Evolutionary conservation across 2,113 vertebrate species (phyloP).

Genomic region (Harpagus bidentatus): DNA sequence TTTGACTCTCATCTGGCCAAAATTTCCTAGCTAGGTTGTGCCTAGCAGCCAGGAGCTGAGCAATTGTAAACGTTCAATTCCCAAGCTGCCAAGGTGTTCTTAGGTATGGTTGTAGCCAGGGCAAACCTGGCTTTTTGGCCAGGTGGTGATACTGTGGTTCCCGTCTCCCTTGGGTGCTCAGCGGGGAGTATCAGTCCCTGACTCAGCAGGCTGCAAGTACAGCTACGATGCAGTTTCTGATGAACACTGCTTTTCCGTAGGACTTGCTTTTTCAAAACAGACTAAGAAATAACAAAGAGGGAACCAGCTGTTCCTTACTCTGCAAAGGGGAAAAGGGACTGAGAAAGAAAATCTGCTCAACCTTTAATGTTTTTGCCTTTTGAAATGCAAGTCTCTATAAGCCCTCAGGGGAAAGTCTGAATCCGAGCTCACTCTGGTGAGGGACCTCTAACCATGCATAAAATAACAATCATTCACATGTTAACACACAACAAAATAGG

Average conservation of each 20-base stretch:
- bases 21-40: not conserved
- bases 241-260: not conserved
- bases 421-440: not conserved
- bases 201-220: not conserved
- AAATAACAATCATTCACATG: not conserved
- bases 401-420: not conserved
- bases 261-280: not conserved
- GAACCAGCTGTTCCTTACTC: not conserved
- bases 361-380: not conserved
- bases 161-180: not conserved
- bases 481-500: not conserved
- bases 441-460: not conserved
- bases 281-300: not conserved
- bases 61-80: not conserved
- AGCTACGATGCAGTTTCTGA: not conserved
- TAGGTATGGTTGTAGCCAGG: rapidly evolving
- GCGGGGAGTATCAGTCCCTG: rapidly evolving
- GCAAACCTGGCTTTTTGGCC: not conserved
- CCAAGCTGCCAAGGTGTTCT: not conserved
- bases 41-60: not conserved
- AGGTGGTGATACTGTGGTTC: not conserved
- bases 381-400: not conserved
- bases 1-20: not conserved
- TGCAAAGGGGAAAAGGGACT: not conserved
- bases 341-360: not conserved